phyloP scores from a whole-genome alignment of 1,140 invertebrate genomes.

The Halyomorpha halys region DNA sequence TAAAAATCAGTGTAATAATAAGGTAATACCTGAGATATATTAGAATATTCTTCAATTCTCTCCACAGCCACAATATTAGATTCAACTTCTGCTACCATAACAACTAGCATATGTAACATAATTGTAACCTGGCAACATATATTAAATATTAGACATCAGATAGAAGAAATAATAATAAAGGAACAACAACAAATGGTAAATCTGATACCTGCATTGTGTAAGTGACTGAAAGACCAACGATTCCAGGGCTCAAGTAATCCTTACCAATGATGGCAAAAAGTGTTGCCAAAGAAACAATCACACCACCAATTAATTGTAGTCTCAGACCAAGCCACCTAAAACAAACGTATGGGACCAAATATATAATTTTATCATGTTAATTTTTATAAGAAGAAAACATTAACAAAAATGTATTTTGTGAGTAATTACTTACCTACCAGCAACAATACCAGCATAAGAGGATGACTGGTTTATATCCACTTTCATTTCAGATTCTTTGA shows the following conservation, averaged over 20 bases:
- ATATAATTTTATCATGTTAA: too few relatives aligned
- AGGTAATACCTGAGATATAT: conserved; percentile 51
- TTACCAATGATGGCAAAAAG: too few relatives aligned
- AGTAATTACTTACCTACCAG: conserved; percentile 61
- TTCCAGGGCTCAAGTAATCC: conserved; percentile 52
- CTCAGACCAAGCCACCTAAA: too few relatives aligned
- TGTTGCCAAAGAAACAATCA: too few relatives aligned
- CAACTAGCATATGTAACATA: conserved; percentile 89
- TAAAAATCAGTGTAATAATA: neutral
- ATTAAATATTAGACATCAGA: conserved; percentile 33
- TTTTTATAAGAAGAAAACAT: too few relatives aligned
- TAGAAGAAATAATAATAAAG: neutral
- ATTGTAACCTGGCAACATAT: conserved; percentile 61
- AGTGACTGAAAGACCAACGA: conserved; percentile 51
- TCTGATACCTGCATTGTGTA: conserved; percentile 69
- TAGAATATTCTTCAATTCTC: conserved; percentile 91
- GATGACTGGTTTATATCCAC: conserved; percentile 79
- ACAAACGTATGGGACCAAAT: conserved; percentile 41
- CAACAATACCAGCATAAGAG: conserved; percentile 73
- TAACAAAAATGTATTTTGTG: too few relatives aligned
- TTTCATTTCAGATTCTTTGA: conserved; percentile 65
- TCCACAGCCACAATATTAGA: conserved; percentile 98
- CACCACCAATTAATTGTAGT: too few relatives aligned
- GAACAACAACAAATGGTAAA: neutral
- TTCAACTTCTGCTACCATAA: conserved; percentile 93